Base-by-base conservation (phyloP, 2,888 invertebrate genomes). In the Cenopis cana region DNA sequence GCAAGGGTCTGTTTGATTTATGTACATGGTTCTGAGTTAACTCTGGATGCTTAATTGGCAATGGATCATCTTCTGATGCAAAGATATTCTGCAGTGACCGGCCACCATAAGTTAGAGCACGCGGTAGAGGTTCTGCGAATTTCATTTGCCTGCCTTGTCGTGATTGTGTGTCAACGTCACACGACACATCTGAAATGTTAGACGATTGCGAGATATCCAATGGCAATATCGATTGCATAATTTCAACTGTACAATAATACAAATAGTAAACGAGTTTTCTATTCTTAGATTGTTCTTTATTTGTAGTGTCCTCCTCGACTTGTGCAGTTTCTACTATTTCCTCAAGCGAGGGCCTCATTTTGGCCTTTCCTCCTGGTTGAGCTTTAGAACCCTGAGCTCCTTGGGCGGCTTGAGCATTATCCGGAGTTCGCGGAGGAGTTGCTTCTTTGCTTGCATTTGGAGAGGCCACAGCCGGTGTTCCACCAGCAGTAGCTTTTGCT, bases 241-340 rank as follows among this genome's bases (percentile, higher is more conserved):
- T 49, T 20, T 29, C 46, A 46, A 49, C 24, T 60, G 4, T 60
- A 60, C 60, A 46, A 46, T 60, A 24, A 60, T 60, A 46, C 29
- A 46, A 10, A n/a, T 60, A 49, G 20, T 59, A 59, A 60, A 60
- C n/a, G n/a, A 8, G n/a, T 50, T 61, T 50, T 12, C 33, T 61
- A 33, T 12, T 33, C 50, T 61, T 33, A 12, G 12, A 50, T 18
- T 33, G 6, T 0, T 1, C 33, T 24, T 33, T 61, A 10, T 18
- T n/a, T 50, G 29, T 8, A 14, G n/a, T 24, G 5, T 14, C 10
- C 20, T 61, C 49, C 0, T 17, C 49, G 8, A 33, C 17, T 29
- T 18, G 49, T 18, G 33, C 49, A 17, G 17, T 33, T 33, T 61
- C 61, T 61, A 61, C 33, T 12, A 17, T 50, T 61, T 10, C 49